Percentiles rank a stretch among this genome's conserved stretches.
phyloP scores from a whole-genome alignment of 2,113 vertebrate species.

The Trochalopteron elliotii region DNA sequence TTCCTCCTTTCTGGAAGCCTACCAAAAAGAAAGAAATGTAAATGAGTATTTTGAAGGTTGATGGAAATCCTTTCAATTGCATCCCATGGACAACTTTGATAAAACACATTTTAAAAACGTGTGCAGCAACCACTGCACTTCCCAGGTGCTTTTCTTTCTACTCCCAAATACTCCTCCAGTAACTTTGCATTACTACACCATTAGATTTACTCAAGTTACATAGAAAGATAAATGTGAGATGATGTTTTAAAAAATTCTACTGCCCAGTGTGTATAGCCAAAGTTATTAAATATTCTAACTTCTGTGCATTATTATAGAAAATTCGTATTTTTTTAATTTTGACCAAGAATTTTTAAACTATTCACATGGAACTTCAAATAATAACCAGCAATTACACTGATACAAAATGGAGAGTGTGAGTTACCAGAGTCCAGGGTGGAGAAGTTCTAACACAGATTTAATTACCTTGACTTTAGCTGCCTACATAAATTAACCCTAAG shows the following conservation, averaged over 20 bases:
- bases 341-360: background rate
- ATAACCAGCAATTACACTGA: background rate
- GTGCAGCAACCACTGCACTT: background rate
- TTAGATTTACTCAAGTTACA: background rate
- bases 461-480: background rate
- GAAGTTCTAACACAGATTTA: background rate
- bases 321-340: background rate
- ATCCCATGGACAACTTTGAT: background rate
- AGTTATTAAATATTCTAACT: background rate
- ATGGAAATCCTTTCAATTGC: background rate
- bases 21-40: background rate
- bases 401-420: background rate
- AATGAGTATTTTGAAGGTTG: background rate
- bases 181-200: background rate
- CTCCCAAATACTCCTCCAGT: background rate
- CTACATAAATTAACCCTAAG: background rate
- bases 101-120: background rate
- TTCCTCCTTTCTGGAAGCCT: background rate
- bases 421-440: background rate
- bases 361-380: background rate
- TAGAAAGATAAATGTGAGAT: background rate
- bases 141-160: background rate
- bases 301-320: background rate
- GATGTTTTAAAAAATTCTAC: background rate
- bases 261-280: background rate